Evolutionary conservation across 2,888 invertebrate genomes (phyloP).

Genomic region (Latheticus oryzae): DNA sequence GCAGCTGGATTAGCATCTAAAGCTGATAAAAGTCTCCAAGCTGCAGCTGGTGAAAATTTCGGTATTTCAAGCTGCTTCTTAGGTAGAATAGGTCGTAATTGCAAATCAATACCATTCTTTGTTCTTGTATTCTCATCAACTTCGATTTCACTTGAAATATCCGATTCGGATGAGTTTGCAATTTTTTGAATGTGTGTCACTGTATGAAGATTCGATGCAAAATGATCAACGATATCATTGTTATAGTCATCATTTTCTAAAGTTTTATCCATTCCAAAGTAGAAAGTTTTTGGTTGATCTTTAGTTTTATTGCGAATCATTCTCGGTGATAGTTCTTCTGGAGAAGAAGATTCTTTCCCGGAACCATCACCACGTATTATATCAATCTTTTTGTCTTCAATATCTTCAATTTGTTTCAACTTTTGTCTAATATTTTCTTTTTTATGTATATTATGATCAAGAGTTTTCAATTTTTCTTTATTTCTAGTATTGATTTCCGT

Average conservation of each 20-base stretch:
- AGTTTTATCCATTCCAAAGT: conserved; percentile 81
- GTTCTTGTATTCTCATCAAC: conserved; percentile 58
- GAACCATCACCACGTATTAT: conserved; percentile 68
- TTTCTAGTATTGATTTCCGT: conserved; percentile 63
- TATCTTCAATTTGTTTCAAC: conserved; percentile 67
- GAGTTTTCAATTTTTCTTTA: conserved; percentile 67
- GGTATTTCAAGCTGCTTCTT: conserved; percentile 82
- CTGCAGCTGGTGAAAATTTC: conserved; percentile 84
- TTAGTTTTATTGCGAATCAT: conserved; percentile 48
- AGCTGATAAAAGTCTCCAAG: conserved; percentile 81
- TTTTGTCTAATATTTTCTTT: conserved; percentile 68
- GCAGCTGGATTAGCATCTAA: conserved; percentile 67
- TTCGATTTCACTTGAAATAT: conserved; percentile 69
- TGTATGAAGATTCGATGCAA: conserved; percentile 48
- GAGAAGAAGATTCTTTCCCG: conserved; percentile 74
- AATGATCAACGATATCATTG: conserved; percentile 47
- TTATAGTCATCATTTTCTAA: conserved; percentile 37
- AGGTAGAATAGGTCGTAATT: conserved; percentile 82
- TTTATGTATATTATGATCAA: conserved; percentile 61
- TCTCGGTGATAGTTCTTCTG: conserved; percentile 71
- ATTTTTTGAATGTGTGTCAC: conserved; percentile 47
- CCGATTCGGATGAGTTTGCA: conserved; percentile 69
- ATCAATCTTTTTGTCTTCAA: conserved; percentile 68
- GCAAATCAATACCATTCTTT: conserved; percentile 75
- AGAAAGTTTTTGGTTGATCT: conserved; percentile 72